Base-by-base conservation (phyloP, 2,113 vertebrate species). In the Poeciliopsis occidentalis region DNA sequence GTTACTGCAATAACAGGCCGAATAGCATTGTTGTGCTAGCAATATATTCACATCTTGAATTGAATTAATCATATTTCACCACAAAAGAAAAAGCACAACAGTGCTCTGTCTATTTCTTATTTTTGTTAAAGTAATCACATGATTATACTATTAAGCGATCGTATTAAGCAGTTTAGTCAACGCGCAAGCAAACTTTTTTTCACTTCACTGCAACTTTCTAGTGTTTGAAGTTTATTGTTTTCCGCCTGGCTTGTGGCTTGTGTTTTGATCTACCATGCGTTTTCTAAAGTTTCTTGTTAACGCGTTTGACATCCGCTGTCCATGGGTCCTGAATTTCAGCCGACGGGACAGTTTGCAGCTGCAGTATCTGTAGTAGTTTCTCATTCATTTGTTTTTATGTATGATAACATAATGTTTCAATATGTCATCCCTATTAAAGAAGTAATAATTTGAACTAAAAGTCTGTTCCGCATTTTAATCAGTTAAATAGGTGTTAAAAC, bases 271-370 rank as follows among this genome's bases (percentile, higher is more conserved):
- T 54, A 54, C 8, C 27, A 26, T 17, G 26, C 29, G 47, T 76
- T 10, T 47, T 69, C 63, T 31, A 26, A 68, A 73, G 76, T 88
- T 73, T 73, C 75, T 41, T 1, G 67, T 41, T 67, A 32, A 44
- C 12, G 31, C 74, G 57, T 75, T n/a, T 17, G 44, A 54, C 75
- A 83, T 84, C 30, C 26, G 73, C 91, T 93, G 92, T 94, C 92
- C 89, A 82, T 92, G 92, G n/a, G 92, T 94, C 71, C 93, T 93
- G 91, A 94, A 83, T 3, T 17, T 27, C 8, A 10, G 29, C 64
- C 27, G 61, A 27, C 13, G 39, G 60, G 5, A 17, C 44, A 30
- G 69, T 24, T 60, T 26, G 0, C 8, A 17, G 44, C 41, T 60
- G 8, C 10, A 37, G 34, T 11, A 37, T 12, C 34, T 37, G 34